A percentile compares a stretch with the other conserved stretches of the same genome.
phyloP scores from a whole-genome alignment of 2,888 invertebrate species.

The Mesopsocus fuscifrons region DNA sequence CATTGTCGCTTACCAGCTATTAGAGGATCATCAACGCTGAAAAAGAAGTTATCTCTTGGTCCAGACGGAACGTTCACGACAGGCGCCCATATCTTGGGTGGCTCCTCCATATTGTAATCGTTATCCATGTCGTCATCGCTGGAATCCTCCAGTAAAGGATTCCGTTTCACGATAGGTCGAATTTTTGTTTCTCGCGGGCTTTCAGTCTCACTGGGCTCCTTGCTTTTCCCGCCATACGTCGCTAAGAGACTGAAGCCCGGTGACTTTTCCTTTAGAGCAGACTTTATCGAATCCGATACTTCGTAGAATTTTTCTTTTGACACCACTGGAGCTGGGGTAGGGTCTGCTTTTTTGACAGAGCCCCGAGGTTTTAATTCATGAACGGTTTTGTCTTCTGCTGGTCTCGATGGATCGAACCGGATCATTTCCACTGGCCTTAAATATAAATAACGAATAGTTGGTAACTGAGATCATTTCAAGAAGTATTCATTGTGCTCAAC shows the following conservation, averaged over 20 bases:
- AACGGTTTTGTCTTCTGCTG: background rate
- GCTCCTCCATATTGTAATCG: background rate
- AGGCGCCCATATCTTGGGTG: background rate
- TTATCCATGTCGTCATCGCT: background rate
- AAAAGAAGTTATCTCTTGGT: background rate
- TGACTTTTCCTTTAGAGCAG: background rate
- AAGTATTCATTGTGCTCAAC: no score
- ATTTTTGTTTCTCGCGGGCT: background rate
- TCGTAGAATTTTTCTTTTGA: conserved; percentile 6
- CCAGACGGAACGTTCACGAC: background rate
- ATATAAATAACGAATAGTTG: background rate
- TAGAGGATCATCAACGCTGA: background rate
- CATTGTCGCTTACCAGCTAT: background rate
- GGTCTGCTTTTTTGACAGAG: background rate
- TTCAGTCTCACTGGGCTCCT: background rate
- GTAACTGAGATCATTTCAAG: background rate
- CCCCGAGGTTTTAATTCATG: background rate
- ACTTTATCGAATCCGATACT: background rate
- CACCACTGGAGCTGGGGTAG: background rate
- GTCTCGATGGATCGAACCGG: conserved; percentile 38
- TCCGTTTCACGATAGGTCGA: background rate
- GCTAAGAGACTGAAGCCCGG: conserved; percentile 5
- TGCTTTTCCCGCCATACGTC: background rate
- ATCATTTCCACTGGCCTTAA: conserved; percentile 28
- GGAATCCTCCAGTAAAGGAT: background rate